Conservation (phyloP, 2,113 vertebrate species). For the Chlorodrepanis virens region DNA sequence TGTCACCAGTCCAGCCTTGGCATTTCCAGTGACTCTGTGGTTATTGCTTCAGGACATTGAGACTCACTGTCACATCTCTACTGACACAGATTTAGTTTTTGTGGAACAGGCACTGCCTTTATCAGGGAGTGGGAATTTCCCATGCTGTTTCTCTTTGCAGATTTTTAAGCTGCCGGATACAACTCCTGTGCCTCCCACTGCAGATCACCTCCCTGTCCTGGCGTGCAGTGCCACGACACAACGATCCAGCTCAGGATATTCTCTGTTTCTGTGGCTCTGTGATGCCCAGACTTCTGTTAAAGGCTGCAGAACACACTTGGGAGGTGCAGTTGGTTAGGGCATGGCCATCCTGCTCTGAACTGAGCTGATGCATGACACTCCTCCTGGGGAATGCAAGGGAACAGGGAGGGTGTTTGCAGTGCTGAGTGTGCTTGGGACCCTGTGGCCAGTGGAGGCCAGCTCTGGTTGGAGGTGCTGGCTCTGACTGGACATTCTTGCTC, state of each 20-base stretch:
- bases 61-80: neutral
- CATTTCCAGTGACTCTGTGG: neutral
- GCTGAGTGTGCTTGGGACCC: neutral
- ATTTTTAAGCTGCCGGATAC: neutral
- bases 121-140: neutral
- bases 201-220: accelerated
- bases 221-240: accelerated
- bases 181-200: neutral
- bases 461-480: neutral
- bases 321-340: neutral
- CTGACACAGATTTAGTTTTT: neutral
- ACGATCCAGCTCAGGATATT: accelerated
- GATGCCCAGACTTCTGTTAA: neutral
- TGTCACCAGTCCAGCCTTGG: neutral
- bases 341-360: accelerated
- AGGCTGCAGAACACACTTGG: neutral
- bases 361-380: neutral
- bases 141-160: neutral
- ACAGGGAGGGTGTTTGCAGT: neutral
- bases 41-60: neutral
- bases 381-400: accelerated
- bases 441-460: neutral
- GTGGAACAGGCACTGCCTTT: neutral
- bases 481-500: too few relatives aligned
- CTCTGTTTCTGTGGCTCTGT: accelerated